Evolutionary conservation across 2,888 invertebrate species (phyloP), one percentile per base, ranked within the genome.

Genomic region (Agrypnus murinus): DNA sequence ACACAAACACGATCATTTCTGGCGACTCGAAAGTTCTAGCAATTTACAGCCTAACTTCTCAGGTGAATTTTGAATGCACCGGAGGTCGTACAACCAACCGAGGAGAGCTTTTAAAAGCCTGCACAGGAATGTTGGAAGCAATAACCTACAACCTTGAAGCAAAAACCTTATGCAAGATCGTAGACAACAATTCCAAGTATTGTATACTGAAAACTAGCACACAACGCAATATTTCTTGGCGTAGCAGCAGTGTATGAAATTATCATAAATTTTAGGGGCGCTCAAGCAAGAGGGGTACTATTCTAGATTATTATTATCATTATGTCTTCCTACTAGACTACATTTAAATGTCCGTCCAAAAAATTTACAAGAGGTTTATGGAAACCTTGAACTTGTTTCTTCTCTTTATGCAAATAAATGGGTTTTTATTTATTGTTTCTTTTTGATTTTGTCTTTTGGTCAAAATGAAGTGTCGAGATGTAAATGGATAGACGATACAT

Each of bases 71-170:
- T 66, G 66, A 71, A 62, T 71, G 71, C 71, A 71, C 62, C 71
- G 45, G 71, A 71, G 71, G 71, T 71, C 71, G 66, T 66, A 58
- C 65, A 66, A 66, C 62, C 60, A 34, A 62, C 62, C 25, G 25
- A 25, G n/a, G n/a, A n/a, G n/a, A n/a, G 25, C 25, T 25, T 25
- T 68, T 60, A 50, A 58, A 66, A 71, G 71, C 65, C 62, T 65
- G 57, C 53, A 53, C 25, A 66, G 71, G 71, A 71, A 71, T 71
- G 71, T 67, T 71, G 71, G 71, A 71, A 71, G 71, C 71, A 67
- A 67, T 71, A 71, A 71, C 71, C 71, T 71, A 67, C 67, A 71
- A 71, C 71, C 71, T 71, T 71, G 71, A 71, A 71, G 67, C 59
- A 59, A 65, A 65, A 70, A 64, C 67, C 59, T 71, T 67, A 71